Base-by-base conservation (phyloP, 1,140 invertebrate species). In the Platyscapa corneri region DNA sequence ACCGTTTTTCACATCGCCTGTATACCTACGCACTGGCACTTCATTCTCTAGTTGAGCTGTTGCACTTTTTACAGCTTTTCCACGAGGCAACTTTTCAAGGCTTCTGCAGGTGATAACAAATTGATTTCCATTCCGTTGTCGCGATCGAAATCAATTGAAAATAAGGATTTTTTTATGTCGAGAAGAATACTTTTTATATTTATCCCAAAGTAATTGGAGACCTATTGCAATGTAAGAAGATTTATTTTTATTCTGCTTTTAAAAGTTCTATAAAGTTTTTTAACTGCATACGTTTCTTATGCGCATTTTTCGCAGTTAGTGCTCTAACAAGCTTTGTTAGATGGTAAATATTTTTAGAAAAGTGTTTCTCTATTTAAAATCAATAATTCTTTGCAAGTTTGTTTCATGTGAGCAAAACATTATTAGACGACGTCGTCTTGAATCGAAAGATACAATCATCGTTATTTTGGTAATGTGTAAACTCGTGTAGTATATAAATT, bases 1-100 rank as follows among this genome's bases (percentile, higher is more conserved):
- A 83, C 86, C 88, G 89, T 90, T 91, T 90, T 90, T 87, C 86
- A 91, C 88, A 89, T 89, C 88, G 87, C 86, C 87, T 32, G 2
- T n/a, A 3, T n/a, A 20, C n/a, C 5, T 27, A 46, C 27, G 23
- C 23, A 46, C 5, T 37, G 3, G 20, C 10, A 39, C 70, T 39
- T 18, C 49, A 18, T 18, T 2, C 65, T 70, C 5, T 46, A n/a
- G 8, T 46, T 49, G 72, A 75, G 23, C 16, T n/a, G 27, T 37
- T 42, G 42, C 18, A 14, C 72, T 70, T 70, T 39, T 70, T 23
- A 37, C 32, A 30, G 42, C 14, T 46, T 75, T 8, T 14, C 27
- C 0, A 46, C 16, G 42, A 46, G 3, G 16, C 46, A 39, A 42
- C 5, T 10, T 39, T 20, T 27, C 18, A 74, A 32, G 6, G 72